A percentile compares a stretch with the other conserved stretches of the same genome.
Conservation (phyloP, 1,140 invertebrate species). For the Dreissena polymorpha region DNA sequence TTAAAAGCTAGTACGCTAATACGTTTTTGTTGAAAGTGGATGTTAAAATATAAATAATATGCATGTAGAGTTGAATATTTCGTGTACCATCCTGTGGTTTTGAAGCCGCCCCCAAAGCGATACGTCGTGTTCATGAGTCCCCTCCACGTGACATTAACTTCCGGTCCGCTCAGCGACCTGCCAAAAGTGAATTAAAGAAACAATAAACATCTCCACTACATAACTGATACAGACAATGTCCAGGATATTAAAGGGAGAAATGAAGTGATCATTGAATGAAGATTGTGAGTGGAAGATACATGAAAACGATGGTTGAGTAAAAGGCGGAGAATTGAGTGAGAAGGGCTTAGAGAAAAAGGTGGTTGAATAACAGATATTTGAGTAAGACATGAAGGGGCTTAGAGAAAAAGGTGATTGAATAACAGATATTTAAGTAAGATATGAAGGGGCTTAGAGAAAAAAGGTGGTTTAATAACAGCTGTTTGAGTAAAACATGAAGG, state of each 20-base stretch:
- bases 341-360: not conserved
- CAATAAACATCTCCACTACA: not conserved
- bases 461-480: too few relatives aligned
- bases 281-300: not conserved
- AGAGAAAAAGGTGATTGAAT: too few relatives aligned
- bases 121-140: constrained; percentile 80
- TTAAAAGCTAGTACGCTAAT: not conserved
- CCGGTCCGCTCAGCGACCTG: constrained; percentile 67
- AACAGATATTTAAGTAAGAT: too few relatives aligned
- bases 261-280: not conserved
- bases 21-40: too few relatives aligned
- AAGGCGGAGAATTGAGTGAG: not conserved
- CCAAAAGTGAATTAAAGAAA: not conserved
- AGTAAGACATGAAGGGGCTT: too few relatives aligned
- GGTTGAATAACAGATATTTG: too few relatives aligned
- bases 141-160: constrained; percentile 77
- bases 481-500: too few relatives aligned
- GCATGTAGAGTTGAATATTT: not conserved
- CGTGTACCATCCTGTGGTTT: constrained; percentile 44
- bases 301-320: not conserved
- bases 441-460: too few relatives aligned
- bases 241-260: not conserved
- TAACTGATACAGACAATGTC: not conserved
- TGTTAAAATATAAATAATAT: too few relatives aligned
- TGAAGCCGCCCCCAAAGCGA: constrained; percentile 74